Base-by-base conservation (phyloP, 1,140 invertebrate species). In the Agraylea sexmaculata region DNA sequence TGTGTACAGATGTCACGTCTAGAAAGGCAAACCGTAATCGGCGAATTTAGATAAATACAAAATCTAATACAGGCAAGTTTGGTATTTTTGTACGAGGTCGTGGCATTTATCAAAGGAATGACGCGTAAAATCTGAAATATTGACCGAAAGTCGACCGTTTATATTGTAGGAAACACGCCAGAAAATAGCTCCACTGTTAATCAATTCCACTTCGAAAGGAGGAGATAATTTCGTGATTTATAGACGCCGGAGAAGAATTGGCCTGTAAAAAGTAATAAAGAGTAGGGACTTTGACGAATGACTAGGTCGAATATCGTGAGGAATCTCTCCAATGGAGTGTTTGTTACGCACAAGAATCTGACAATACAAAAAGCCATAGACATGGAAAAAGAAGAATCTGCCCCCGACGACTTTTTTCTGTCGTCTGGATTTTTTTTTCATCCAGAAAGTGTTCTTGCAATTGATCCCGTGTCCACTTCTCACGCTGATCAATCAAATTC, bases 111-210 rank as follows among this genome's bases (percentile, higher is more conserved):
- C 46, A 48, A 48, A 25, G 40, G 46, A 48, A 48, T 41, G 46
- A 48, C 41, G 46, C 42, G 46, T 42, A 48, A 48, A 48, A 48
- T 48, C 46, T 48, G 46, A 48, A 48, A 48, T 48, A 48, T 48
- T 33, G 39, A 27, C 36, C 32, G 38, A n/a, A 28, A 34, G 32
- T 32, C 37, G 44, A 44, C 42, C 46, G 30, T 47, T 47, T 47
- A 42, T 47, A 43, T 44, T 41, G 37, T 30, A 38, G 17, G 46
- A 48, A 48, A 44, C 37, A 33, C 39, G 32, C 37, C 42, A 42
- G 46, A 48, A 48, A 48, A 48, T 43, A 35, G 42, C 36, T 29
- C 30, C 46, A 38, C 46, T 43, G 46, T 48, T 48, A 48, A 48
- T 48, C 46, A 48, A 48, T 48, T 44, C 40, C 34, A 43, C 35